A percentile compares a stretch with the other conserved stretches of the same genome.
phyloP scores from a whole-genome alignment of 2,113 vertebrate genomes.

The Thunnus maccoyii region DNA sequence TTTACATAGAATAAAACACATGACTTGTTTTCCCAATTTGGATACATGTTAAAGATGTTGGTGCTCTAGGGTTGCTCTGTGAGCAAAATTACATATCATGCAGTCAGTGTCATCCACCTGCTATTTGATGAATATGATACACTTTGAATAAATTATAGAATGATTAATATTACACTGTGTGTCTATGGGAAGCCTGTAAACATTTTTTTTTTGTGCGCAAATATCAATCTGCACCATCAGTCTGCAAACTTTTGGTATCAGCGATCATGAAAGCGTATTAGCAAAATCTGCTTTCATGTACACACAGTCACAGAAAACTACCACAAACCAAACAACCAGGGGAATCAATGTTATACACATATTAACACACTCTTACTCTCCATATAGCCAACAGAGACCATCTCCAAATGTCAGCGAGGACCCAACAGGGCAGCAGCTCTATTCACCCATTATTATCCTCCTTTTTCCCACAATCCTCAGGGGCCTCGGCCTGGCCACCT shows the following conservation, averaged over 20 bases:
- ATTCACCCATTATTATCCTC: constrained; percentile 46
- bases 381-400: constrained; percentile 26
- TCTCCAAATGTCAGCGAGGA: constrained; percentile 67
- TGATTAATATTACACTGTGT: background rate
- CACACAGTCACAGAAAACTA: background rate
- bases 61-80: too few species aligned
- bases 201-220: too few species aligned
- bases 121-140: background rate
- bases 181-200: background rate
- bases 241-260: background rate
- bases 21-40: too few species aligned
- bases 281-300: too few species aligned
- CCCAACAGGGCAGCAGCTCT: constrained; percentile 10
- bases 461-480: constrained; percentile 31
- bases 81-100: too few species aligned
- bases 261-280: too few species aligned
- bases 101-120: background rate
- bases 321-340: background rate
- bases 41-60: too few species aligned
- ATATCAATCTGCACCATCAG: background rate
- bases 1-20: too few species aligned
- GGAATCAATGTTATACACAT: background rate
- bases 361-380: constrained; percentile 22
- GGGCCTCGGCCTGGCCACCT: constrained; percentile 37
- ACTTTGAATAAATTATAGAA: background rate